Percentiles rank a stretch among this genome's conserved stretches.
Evolutionary conservation across 2,888 invertebrate genomes (phyloP).

Genomic region (Ptychoptera albimana): DNA sequence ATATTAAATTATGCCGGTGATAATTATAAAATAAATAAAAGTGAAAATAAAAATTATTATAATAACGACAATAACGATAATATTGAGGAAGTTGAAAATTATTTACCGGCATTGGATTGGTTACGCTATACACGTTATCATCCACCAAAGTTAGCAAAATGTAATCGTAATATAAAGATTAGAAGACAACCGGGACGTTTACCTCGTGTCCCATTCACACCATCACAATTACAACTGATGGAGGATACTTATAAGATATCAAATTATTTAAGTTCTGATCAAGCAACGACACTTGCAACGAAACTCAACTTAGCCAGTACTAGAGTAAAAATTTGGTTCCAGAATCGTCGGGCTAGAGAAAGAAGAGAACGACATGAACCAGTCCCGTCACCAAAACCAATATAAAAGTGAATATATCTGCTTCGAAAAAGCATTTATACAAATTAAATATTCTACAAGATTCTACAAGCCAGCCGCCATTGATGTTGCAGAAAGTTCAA

Average conservation of each 20-base stretch:
- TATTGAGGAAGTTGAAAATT: conserved; percentile 2
- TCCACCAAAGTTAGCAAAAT: conserved; percentile 46
- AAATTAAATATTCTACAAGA: too few species aligned
- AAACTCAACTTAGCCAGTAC: conserved; percentile 45
- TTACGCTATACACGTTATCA: conserved; percentile 51
- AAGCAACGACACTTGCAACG: conserved; percentile 42
- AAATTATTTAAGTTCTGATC: conserved; percentile 49
- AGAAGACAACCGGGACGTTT: conserved; percentile 41
- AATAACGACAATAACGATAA: conserved; percentile 3
- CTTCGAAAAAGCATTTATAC: too few species aligned
- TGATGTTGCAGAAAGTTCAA: too few species aligned
- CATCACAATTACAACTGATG: conserved; percentile 42
- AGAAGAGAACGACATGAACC: conserved; percentile 36
- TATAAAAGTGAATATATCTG: too few species aligned
- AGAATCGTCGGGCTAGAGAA: conserved; percentile 62
- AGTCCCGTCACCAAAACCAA: too few species aligned
- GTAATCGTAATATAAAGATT: conserved; percentile 24
- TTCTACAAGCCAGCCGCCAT: too few species aligned
- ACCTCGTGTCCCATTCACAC: conserved; percentile 55
- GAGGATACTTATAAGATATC: conserved; percentile 46
- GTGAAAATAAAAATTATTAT: conserved; percentile 12
- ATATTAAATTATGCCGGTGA: conserved; percentile 40
- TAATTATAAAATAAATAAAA: conserved; percentile 22
- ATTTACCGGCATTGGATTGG: conserved; percentile 35
- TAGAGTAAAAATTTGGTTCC: conserved; percentile 66